phyloP scores from a whole-genome alignment of 2,113 vertebrate genomes.

The Helogale parvula region DNA sequence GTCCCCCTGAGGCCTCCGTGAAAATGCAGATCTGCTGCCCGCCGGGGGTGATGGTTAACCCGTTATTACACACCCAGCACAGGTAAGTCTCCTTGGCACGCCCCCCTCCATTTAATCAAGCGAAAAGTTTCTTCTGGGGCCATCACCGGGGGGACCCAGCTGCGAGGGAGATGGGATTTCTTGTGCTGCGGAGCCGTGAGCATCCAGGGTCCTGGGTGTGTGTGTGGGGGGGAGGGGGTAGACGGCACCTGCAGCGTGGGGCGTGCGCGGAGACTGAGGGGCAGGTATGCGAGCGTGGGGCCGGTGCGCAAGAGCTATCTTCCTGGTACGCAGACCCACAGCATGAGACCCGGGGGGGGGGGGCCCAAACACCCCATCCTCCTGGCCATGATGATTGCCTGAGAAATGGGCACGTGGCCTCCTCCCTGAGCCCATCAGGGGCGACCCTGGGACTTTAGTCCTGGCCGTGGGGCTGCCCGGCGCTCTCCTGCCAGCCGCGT shows the following conservation, averaged over 20 bases:
- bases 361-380: background rate
- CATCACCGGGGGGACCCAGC: background rate
- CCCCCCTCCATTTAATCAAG: background rate
- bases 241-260: rapidly evolving
- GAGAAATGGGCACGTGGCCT: background rate
- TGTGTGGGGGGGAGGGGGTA: too few relatives aligned
- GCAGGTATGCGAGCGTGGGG: rapidly evolving
- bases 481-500: rapidly evolving
- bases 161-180: background rate
- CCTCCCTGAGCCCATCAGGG: background rate
- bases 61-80: background rate
- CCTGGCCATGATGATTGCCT: background rate
- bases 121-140: background rate
- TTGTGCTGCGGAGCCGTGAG: background rate
- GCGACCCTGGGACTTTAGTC: background rate
- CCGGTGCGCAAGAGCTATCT: rapidly evolving
- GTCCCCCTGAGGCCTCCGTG: conserved; percentile 80
- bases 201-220: background rate
- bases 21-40: conserved; percentile 75
- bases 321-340: background rate
- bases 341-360: background rate
- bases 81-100: background rate
- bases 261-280: rapidly evolving
- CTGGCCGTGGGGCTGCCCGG: background rate
- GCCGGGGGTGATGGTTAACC: conserved; percentile 75